A percentile compares a stretch with the other conserved stretches of the same genome.
Conservation (phyloP, 2,797 vertebrate species). For the Urocyon cinereoargenteus region DNA sequence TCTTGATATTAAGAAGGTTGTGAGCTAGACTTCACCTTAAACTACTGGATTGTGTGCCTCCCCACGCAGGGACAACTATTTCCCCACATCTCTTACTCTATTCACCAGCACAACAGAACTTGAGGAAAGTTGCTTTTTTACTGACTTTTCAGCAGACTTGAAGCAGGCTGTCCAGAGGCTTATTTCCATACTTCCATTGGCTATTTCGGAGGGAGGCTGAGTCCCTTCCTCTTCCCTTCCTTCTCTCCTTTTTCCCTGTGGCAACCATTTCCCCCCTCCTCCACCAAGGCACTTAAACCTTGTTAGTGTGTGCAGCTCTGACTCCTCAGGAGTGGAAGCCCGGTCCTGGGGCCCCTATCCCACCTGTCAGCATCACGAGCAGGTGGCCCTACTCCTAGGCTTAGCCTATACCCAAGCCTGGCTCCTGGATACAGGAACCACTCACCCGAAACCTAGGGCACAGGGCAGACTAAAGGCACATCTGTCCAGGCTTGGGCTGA, state of each 20-base stretch:
- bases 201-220: not conserved
- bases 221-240: not conserved
- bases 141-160: constrained; percentile 25
- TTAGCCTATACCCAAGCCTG: constrained; percentile 86
- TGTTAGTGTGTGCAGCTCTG: not conserved
- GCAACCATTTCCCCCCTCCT: not conserved
- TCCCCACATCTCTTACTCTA: not conserved
- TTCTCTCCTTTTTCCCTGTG: not conserved
- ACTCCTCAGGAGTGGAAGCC: constrained; percentile 1
- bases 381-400: constrained; percentile 52
- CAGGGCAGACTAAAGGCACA: constrained; percentile 83
- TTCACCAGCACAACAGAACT: not conserved
- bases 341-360: constrained; percentile 56
- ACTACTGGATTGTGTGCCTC: not conserved
- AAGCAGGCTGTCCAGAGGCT: not conserved
- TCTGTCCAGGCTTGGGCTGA: constrained; percentile 80
- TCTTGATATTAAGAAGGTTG: not conserved
- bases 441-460: constrained; percentile 87
- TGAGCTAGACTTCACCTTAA: not conserved
- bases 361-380: constrained; percentile 52
- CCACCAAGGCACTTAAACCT: constrained; percentile 25
- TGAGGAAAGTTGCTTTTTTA: not conserved
- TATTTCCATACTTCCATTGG: not conserved
- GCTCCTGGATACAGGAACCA: constrained; percentile 80
- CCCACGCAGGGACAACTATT: not conserved